A percentile compares a stretch with the other conserved stretches of the same genome.
Evolutionary conservation across 2,797 vertebrate species (phyloP).

Genomic region (Distichodus sexfasciatus): DNA sequence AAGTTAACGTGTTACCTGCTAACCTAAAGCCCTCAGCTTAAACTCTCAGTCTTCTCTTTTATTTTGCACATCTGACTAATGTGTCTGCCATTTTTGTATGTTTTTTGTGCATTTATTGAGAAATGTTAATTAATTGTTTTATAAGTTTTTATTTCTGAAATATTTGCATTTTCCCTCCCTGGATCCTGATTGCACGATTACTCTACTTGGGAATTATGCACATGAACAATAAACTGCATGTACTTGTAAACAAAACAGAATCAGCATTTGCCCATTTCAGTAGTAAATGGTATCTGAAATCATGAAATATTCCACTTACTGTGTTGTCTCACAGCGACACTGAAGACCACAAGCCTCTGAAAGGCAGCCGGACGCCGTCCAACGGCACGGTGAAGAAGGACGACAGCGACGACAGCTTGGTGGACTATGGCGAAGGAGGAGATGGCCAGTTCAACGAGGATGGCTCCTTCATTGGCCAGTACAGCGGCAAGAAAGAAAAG

Average conservation of each 20-base stretch:
- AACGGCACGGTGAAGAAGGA: slow-evolving; percentile 97
- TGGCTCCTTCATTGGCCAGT: slow-evolving; percentile 97
- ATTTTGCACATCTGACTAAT: slow-evolving; percentile 4
- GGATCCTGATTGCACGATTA: slow-evolving; percentile 21
- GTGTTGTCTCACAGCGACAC: slow-evolving; percentile 78
- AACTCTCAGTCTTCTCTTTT: not conserved
- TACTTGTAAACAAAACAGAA: not conserved
- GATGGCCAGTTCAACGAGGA: slow-evolving; percentile 98
- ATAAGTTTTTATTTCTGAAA: not conserved
- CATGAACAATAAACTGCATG: slow-evolving; percentile 34
- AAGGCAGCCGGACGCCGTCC: slow-evolving; percentile 95
- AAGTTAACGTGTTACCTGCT: not conserved
- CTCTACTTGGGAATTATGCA: not conserved
- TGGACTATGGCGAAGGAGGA: slow-evolving; percentile 98
- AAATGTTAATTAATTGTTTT: not conserved
- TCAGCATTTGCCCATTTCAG: not conserved
- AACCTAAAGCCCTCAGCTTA: slow-evolving; percentile 2
- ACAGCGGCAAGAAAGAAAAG: slow-evolving; percentile 98
- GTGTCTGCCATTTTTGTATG: slow-evolving; percentile 1
- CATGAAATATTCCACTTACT: slow-evolving; percentile 3
- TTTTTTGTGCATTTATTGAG: not conserved
- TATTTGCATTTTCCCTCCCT: slow-evolving; percentile 28
- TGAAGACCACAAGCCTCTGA: slow-evolving; percentile 96
- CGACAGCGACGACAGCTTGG: slow-evolving; percentile 95
- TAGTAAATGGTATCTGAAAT: not conserved